Base-by-base conservation (phyloP, 1,140 invertebrate genomes). In the Episyrphus balteatus region DNA sequence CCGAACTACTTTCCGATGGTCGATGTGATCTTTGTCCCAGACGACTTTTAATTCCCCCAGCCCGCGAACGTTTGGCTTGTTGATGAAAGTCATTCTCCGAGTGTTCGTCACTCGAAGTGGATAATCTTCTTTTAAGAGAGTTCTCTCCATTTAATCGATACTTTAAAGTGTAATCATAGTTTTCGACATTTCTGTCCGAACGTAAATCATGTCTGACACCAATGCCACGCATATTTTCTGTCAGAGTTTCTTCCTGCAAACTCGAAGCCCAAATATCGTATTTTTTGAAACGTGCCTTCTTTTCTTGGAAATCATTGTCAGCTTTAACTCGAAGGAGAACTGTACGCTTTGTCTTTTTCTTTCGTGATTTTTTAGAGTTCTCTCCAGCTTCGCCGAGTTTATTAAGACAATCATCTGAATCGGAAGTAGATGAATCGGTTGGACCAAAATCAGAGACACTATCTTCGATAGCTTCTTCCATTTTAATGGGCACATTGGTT, bases 191-290 rank as follows among this genome's bases (percentile, higher is more conserved):
- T 15, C 79, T 68, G 49, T 68, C 65, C 10, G 71, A 74, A 39
- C 72, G 68, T 54, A 70, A 62, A 49, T 65, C 75, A 39, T 69
- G 70, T 2, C 72, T 78, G 12, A 80, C 77, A 51, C 75, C 75
- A 5, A 53, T 47, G 3, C 72, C 74, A 7, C 75, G 70, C 55
- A 81, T 70, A 48, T 78, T 74, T 60, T 79, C 75, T 3, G 75
- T 74, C 13, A 80, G 57, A 1, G 75, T 71, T 49, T 81, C 78
- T 54, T 81, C 79, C 57, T 80, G 76, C 5, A 78, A 58, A 32
- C 76, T 73, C 1, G 69, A 72, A 46, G 75, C 73, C 79, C 79
- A 81, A 47, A 80, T 73, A 55, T 79, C 77, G 53, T 79, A 80
- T 55, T 78, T 80, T 19, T 78, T 71, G 36, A 57, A 63, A 1